phyloP scores from a whole-genome alignment of 2,113 vertebrate species.

The Tragelaphus imberbis region DNA sequence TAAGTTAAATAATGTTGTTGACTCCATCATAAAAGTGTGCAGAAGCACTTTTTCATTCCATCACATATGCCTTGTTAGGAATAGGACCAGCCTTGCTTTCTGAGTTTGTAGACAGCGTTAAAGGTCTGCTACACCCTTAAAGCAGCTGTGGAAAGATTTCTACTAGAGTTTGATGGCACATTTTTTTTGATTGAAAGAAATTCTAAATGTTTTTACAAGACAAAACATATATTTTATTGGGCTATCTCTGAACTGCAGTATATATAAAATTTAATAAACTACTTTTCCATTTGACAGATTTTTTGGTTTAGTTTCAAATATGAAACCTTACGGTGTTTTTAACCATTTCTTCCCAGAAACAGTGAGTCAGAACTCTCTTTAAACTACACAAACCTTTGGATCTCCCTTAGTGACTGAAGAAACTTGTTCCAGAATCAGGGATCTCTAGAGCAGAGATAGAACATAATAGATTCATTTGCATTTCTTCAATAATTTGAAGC shows the following conservation, averaged over 20 bases:
- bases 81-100: neutral
- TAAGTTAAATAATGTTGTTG: neutral
- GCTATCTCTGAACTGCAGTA: neutral
- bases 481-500: constrained; percentile 16
- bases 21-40: neutral
- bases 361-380: neutral
- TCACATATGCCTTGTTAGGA: neutral
- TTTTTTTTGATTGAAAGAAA: neutral
- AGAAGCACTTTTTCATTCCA: neutral
- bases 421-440: neutral
- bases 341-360: neutral
- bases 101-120: neutral
- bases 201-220: neutral
- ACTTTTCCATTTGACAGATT: neutral
- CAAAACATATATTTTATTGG: neutral
- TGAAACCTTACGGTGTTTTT: neutral
- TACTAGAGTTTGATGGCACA: neutral
- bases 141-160: neutral
- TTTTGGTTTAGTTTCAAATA: constrained; percentile 11
- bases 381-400: neutral
- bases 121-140: neutral
- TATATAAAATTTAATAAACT: neutral
- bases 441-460: neutral
- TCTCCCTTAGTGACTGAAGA: neutral
- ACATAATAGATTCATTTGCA: neutral